Evolutionary conservation across 1,140 invertebrate species (phyloP), one percentile per base, ranked within the genome.

Genomic region (Caenorhabditis remanei): DNA sequence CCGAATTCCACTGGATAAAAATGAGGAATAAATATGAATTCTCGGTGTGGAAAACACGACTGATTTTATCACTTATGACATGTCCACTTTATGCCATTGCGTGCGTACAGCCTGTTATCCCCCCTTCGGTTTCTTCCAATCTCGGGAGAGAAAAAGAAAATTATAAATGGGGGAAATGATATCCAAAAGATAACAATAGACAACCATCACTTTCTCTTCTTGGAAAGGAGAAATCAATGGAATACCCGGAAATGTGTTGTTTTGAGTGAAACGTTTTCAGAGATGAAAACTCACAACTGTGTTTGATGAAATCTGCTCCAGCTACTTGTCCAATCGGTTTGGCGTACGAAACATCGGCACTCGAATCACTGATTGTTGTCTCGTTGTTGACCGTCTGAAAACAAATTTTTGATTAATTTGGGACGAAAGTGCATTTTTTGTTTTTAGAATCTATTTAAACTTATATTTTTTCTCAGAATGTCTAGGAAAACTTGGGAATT

Each of bases 301-400:
- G 71, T 50, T 79, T 79, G 46, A 79, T 50, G 9, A 79, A 79
- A 50, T 79, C 71, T 50, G 71, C 71, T 79, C 71, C 71, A 13
- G 71, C 71, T 21, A 79, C 21, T 50, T 79, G 71, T 48, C 71
- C 71, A 32, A 79, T 79, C 11, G 71, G 71, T 24, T 79, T 79
- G 0, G 40, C 40, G 46, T 14, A 79, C 46, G 71, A 79, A 16
- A 50, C 71, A 24, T 79, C 71, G 16, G 46, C 71, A 41, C 71
- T 79, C 1, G 71, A 79, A 24, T 79, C 71, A 32, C 21, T 79
- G 43, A 79, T n/a, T 50, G 71, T 79, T 50, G 71, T 79, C 24
- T 71, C 71, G 46, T 13, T 32, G 32, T 32, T 50, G 43, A 41
- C 71, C 40, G 71, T 46, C 71, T 79, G 71, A 4, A 79, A 79